Base-by-base conservation (phyloP, 2,113 vertebrate genomes). In the Serilophus lunatus region DNA sequence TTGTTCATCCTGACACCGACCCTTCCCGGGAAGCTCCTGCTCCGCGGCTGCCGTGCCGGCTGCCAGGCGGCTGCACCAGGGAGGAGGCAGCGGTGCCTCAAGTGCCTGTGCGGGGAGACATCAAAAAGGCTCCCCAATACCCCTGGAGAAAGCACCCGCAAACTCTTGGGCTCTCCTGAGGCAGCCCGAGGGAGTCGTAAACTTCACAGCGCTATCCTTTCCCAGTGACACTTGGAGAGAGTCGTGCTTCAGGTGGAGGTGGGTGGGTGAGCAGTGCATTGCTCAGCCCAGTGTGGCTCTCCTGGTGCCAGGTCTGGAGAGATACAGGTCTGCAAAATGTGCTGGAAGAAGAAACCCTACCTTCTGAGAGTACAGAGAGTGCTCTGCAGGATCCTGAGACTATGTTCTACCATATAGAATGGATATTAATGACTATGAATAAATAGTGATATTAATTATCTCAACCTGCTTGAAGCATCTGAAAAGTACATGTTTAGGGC, bases 61-160 rank as follows among this genome's bases (percentile, higher is more conserved):
- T 88, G 75, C 75, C 51, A 35, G 56, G 69, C 14, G 18, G 40
- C 45, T 31, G 20, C 17, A 5, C 22, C 2, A 1, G 22, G 4
- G 25, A n/a, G 35, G 20, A 6, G 10, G 61, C 8, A 8, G 18
- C 0, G 2, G 49, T 1, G 5, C n/a, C 64, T 51, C 2, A 1
- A 35, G 47, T 40, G n/a, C 18, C 2, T 1, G 7, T 0, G 0
- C 11, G 4, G 36, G 36, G 53, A 45, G 24, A 23, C 14, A 1
- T 1, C 42, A 2, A 2, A n/a, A n/a, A 31, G 10, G 6, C 13
- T 35, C 45, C 28, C 24, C 5, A 0, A 3, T 12, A 6, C 12
- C 38, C 12, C 20, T 1, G 16, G 10, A 10, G 17, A 17, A 7
- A 40, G 50, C 2, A 1, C 47, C 60, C 33, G 3, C 33, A 56